Evolutionary conservation across 2,888 invertebrate species (phyloP).

Genomic region (Ametastegia equiseti): DNA sequence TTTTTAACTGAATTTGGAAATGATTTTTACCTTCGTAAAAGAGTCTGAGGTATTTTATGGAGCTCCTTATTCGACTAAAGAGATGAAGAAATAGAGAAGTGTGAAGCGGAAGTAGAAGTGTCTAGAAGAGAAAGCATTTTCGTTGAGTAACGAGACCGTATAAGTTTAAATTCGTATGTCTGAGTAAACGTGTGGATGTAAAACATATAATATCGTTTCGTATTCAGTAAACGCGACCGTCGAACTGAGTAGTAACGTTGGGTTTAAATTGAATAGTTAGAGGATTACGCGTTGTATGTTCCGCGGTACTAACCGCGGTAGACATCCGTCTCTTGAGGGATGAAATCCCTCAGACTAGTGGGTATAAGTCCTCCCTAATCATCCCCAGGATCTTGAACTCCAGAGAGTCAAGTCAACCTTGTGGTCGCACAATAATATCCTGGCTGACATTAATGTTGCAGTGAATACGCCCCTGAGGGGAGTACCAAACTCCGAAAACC

Average conservation of each 20-base stretch:
- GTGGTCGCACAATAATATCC: neutral
- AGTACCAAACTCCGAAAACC: too few relatives aligned
- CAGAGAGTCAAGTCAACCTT: neutral
- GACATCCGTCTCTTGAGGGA: neutral
- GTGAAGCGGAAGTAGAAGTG: too few relatives aligned
- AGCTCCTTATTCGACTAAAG: too few relatives aligned
- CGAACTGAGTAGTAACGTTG: neutral
- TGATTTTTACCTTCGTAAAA: too few relatives aligned
- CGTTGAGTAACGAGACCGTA: neutral
- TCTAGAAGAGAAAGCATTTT: neutral
- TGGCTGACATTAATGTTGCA: neutral
- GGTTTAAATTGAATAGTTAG: constrained; percentile 18
- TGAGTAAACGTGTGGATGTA: too few relatives aligned
- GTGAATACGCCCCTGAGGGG: too few relatives aligned
- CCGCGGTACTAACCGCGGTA: neutral
- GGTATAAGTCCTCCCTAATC: neutral
- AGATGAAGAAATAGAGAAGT: too few relatives aligned
- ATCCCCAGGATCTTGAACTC: neutral
- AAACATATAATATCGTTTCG: neutral
- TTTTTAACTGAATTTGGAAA: too few relatives aligned
- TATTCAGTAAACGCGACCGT: constrained; percentile 4
- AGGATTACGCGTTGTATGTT: constrained; percentile 10
- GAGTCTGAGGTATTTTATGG: too few relatives aligned
- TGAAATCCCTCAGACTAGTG: neutral
- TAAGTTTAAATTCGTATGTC: neutral